Evolutionary conservation across 2,888 invertebrate genomes (phyloP).

Genomic region (Drosophila mettleri): DNA sequence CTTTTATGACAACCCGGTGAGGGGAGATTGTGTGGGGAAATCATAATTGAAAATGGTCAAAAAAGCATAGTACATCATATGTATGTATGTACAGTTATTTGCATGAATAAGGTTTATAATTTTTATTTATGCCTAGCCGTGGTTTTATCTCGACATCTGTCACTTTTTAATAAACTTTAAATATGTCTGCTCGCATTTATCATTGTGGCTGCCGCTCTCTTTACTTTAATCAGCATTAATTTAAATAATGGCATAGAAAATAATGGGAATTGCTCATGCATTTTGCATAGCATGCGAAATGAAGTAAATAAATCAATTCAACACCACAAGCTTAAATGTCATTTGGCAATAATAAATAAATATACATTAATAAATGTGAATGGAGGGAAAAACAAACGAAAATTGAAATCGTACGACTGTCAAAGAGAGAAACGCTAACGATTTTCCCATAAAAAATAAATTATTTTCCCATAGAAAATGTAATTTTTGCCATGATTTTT

Average conservation of each 20-base stretch:
- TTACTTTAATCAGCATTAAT: slow-evolving; percentile 35
- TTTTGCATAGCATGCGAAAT: slow-evolving; percentile 32
- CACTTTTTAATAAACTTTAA: slow-evolving; percentile 37
- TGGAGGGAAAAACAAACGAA: not conserved
- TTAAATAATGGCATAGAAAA: slow-evolving; percentile 40
- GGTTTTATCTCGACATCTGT: slow-evolving; percentile 15
- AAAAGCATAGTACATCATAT: too few species aligned
- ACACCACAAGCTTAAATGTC: slow-evolving; percentile 58
- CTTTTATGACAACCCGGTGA: slow-evolving; percentile 24
- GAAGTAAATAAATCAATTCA: slow-evolving; percentile 55
- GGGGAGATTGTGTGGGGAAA: slow-evolving; percentile 10
- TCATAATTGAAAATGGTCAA: not conserved
- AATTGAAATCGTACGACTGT: slow-evolving; percentile 47
- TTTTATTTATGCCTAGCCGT: slow-evolving; percentile 20
- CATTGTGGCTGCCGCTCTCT: slow-evolving; percentile 10
- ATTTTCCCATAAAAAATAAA: slow-evolving; percentile 55
- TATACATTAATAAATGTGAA: slow-evolving; percentile 36
- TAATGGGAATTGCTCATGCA: slow-evolving; percentile 24
- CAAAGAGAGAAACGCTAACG: slow-evolving; percentile 49
- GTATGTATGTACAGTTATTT: too few species aligned
- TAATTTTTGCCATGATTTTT: slow-evolving; percentile 30
- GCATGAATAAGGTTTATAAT: slow-evolving; percentile 10
- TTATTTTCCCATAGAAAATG: slow-evolving; percentile 60
- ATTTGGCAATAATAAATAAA: slow-evolving; percentile 47
- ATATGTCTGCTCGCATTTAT: slow-evolving; percentile 20